phyloP scores from a whole-genome alignment of 1,140 invertebrate species.

The Trichonephila inaurata region DNA sequence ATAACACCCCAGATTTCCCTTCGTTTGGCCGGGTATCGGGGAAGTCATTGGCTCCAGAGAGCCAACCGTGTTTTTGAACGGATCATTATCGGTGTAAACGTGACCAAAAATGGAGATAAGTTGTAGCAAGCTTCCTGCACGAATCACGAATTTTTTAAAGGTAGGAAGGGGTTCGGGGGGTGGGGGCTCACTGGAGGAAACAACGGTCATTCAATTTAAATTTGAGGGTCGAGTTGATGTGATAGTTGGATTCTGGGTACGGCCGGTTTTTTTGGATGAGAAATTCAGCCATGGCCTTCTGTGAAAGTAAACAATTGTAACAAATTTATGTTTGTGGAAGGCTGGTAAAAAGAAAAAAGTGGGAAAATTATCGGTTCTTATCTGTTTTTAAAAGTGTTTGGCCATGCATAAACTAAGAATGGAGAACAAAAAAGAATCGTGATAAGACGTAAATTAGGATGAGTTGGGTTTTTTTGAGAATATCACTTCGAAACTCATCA shows the following conservation, averaged over 20 bases:
- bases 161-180: not conserved
- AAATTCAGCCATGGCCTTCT: not conserved
- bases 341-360: no score
- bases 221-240: conserved; percentile 58
- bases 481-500: no score
- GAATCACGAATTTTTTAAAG: conserved; percentile 57
- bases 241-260: conserved; percentile 21
- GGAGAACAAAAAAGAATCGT: no score
- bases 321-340: no score
- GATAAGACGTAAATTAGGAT: no score
- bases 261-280: conserved; percentile 5
- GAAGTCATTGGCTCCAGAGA: conserved; percentile 67
- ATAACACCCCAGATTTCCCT: conserved; percentile 75
- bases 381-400: no score
- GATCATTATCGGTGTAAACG: conserved; percentile 73
- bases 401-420: no score
- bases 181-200: not conserved
- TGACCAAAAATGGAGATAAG: conserved; percentile 71
- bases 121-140: conserved; percentile 66
- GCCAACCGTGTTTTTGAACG: conserved; percentile 61
- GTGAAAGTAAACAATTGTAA: no score
- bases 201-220: conserved; percentile 59
- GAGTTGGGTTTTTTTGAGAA: no score
- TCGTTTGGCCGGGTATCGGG: conserved; percentile 54
- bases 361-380: no score